Percentiles rank a stretch among this genome's conserved stretches.
Conservation (phyloP, 2,113 vertebrate species). For the Verasper variegatus region DNA sequence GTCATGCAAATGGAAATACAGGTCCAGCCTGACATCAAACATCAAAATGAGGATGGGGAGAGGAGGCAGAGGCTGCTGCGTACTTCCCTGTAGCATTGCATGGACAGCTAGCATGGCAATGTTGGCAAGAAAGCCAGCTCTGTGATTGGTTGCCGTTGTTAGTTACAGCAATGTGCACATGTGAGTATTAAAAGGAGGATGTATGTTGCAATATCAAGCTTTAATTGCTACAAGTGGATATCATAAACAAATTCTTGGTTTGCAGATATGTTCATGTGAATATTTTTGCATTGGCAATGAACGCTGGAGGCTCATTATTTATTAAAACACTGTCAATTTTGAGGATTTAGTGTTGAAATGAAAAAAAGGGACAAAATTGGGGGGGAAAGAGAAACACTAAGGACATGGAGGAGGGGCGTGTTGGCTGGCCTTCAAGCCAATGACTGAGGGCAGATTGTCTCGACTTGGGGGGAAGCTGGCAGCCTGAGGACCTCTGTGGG, state of each 20-base stretch:
- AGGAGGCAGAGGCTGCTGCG: background rate
- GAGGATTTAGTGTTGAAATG: background rate
- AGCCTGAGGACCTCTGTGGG: conserved; percentile 55
- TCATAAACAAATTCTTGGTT: background rate
- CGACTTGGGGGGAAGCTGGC: conserved; percentile 62
- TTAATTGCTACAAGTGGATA: too few relatives aligned
- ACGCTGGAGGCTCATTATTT: background rate
- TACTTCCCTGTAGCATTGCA: background rate
- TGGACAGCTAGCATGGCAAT: too few relatives aligned
- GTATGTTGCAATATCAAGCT: too few relatives aligned
- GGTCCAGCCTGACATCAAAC: background rate
- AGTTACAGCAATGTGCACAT: too few relatives aligned
- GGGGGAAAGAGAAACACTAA: background rate
- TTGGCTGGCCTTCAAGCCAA: conserved; percentile 40
- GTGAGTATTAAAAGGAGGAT: too few relatives aligned
- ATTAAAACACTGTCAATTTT: conserved; percentile 1
- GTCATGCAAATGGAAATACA: background rate
- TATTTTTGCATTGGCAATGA: background rate
- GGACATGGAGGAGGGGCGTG: conserved; percentile 4
- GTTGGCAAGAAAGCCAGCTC: too few relatives aligned
- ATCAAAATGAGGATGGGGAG: too few relatives aligned
- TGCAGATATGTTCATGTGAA: background rate
- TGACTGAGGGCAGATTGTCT: conserved; percentile 72
- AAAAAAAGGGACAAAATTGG: background rate
- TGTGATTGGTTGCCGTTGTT: too few relatives aligned